Conservation (phyloP, 64 coral and sea anemone genomes). For the Pocillopora damicornis region DNA sequence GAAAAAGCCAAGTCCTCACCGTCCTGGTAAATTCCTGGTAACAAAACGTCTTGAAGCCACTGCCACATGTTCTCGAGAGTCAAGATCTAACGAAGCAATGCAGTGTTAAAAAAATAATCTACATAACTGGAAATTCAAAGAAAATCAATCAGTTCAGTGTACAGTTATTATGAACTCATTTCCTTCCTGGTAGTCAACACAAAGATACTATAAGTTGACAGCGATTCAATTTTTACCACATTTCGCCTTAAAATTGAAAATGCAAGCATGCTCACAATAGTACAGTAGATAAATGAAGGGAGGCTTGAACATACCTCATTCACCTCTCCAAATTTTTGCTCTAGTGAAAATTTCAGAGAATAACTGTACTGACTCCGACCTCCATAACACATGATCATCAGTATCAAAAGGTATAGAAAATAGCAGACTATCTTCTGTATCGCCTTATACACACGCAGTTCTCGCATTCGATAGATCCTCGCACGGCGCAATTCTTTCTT, state of each 20-base stretch:
- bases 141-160: no score
- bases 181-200: no score
- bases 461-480: constrained; percentile 7
- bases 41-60: background rate
- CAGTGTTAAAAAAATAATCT: no score
- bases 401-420: constrained; percentile 25
- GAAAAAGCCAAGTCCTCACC: background rate
- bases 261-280: no score
- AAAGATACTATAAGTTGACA: no score
- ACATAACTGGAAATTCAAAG: no score
- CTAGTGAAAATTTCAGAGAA: background rate
- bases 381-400: constrained; percentile 35
- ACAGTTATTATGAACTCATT: no score
- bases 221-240: no score
- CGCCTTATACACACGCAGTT: background rate
- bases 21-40: constrained; percentile 34
- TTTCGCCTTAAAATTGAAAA: no score
- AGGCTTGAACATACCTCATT: background rate
- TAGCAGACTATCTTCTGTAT: constrained; percentile 27
- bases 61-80: constrained; percentile 12
- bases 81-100: background rate
- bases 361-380: constrained; percentile 4
- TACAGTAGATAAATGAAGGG: background rate
- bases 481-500: constrained; percentile 16
- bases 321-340: constrained; percentile 10